A percentile compares a stretch with the other conserved stretches of the same genome.
These are phyloP conservation scores for Chelonia mydas DNA, from an alignment of 2,797 vertebrate genomes.

Conservation along the genomic window DNA sequence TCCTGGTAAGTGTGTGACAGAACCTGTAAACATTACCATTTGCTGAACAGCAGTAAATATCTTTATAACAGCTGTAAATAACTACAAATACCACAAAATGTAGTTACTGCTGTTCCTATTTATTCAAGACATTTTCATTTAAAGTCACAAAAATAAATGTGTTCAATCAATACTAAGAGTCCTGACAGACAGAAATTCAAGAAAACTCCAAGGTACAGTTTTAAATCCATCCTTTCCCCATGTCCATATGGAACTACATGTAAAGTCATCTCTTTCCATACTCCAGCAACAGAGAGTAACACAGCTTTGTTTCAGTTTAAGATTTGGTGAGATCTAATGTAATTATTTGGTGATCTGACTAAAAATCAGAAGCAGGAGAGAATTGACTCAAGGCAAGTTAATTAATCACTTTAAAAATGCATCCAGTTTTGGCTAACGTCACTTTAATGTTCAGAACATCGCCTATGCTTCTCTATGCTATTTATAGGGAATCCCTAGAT, in stretches of 20 bases:
- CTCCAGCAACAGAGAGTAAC: not conserved
- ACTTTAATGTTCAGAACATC: not conserved
- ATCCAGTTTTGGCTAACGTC: not conserved
- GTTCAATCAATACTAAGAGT: conserved; percentile 50
- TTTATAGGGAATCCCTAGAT: not conserved
- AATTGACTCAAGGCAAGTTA: not conserved
- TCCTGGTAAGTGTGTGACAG: conserved; percentile 5
- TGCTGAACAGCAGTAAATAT: conserved; percentile 55
- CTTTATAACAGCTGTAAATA: conserved; percentile 43
- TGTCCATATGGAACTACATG: conserved; percentile 1
- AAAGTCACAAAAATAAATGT: conserved; percentile 49
- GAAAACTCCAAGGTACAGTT: not conserved
- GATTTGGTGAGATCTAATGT: not conserved
- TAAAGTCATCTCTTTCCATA: not conserved
- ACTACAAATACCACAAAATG: conserved; percentile 47
- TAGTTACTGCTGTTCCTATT: conserved; percentile 54
- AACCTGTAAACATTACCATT: conserved; percentile 53
- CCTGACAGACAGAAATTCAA: conserved; percentile 13
- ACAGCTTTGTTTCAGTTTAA: not conserved
- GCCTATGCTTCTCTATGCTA: not conserved
- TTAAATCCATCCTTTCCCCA: not conserved
- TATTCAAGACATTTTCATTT: conserved; percentile 59
- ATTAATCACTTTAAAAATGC: not conserved
- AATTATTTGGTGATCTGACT: not conserved
- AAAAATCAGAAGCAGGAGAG: not conserved